Evolutionary conservation across 1,140 invertebrate species (phyloP).

Genomic region (Bombus huntii): DNA sequence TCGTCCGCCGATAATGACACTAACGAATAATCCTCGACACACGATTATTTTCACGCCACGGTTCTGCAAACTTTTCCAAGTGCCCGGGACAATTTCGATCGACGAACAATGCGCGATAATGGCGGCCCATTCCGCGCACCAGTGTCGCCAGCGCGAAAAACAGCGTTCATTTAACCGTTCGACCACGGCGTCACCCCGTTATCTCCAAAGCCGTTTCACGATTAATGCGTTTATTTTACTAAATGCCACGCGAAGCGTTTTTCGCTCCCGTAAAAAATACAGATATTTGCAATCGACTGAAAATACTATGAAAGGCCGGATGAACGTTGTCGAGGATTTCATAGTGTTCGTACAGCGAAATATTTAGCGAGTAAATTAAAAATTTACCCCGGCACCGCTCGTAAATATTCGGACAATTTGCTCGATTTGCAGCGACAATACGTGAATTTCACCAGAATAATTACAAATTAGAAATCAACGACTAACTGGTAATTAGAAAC

Average conservation of each 20-base stretch:
- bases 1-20: conserved; percentile 37
- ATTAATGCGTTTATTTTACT: conserved; percentile 44
- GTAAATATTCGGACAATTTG: not conserved
- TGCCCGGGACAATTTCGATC: not conserved
- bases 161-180: conserved; percentile 31
- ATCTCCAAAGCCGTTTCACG: conserved; percentile 9
- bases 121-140: not conserved
- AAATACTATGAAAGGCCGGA: not conserved
- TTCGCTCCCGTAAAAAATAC: not conserved
- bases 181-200: not conserved
- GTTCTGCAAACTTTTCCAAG: conserved; percentile 25
- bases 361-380: not conserved
- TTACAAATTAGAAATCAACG: no score
- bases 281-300: not conserved
- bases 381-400: not conserved
- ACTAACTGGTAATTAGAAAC: not conserved
- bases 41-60: conserved; percentile 36
- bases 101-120: conserved; percentile 42
- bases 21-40: conserved; percentile 41
- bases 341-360: not conserved
- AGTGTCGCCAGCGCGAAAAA: conserved; percentile 4
- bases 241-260: not conserved
- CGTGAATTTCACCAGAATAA: not conserved
- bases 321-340: not conserved
- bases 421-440: not conserved